Evolutionary conservation across 2,113 vertebrate genomes (phyloP).

Genomic region (Corythornis cristatus): DNA sequence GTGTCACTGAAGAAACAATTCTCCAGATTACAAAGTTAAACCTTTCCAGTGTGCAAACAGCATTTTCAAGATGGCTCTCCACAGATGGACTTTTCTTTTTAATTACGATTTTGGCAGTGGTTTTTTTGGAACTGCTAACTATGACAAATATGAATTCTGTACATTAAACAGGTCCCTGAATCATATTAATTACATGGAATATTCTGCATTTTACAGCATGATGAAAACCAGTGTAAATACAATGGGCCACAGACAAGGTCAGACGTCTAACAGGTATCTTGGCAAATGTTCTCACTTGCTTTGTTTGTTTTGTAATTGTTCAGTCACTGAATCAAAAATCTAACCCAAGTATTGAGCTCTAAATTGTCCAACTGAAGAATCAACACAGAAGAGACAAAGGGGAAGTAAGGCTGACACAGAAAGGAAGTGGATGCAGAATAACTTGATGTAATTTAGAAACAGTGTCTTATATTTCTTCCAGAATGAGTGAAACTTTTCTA

Average conservation of each 20-base stretch:
- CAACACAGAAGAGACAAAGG: background rate
- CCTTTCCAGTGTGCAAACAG: background rate
- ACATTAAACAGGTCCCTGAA: background rate
- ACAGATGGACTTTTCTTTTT: background rate
- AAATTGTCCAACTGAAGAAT: background rate
- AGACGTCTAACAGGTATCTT: background rate
- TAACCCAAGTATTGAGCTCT: background rate
- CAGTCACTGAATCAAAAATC: background rate
- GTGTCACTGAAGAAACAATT: background rate
- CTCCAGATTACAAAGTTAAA: background rate
- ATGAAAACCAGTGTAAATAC: background rate
- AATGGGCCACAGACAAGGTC: background rate
- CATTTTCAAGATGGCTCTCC: background rate
- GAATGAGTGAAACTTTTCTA: constrained; percentile 30
- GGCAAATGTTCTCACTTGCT: background rate
- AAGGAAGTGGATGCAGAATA: background rate
- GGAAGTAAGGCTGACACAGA: background rate
- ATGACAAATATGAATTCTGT: background rate
- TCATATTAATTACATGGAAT: background rate
- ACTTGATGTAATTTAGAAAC: constrained; percentile 9
- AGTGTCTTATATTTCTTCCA: background rate
- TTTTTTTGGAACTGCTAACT: background rate
- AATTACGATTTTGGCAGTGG: background rate
- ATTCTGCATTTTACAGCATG: background rate
- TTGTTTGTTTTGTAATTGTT: background rate